Percentiles rank a stretch among this genome's conserved stretches.
Conservation (phyloP, 92 coral and sea anemone genomes). For the Palythoa grandis region DNA sequence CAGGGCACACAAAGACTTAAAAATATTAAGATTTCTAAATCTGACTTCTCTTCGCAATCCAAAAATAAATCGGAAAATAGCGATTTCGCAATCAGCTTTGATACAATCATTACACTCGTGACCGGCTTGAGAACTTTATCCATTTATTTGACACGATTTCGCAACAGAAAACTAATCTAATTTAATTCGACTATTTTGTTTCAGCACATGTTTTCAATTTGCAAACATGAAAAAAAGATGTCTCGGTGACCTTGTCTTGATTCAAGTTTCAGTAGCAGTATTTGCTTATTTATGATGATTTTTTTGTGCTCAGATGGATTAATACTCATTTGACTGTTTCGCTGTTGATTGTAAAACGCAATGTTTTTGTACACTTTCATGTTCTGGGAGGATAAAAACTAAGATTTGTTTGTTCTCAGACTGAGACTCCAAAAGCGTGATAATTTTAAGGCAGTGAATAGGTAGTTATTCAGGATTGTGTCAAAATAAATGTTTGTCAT, state of each 20-base stretch:
- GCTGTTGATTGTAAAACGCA: not conserved
- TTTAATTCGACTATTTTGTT: not conserved
- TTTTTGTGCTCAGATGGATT: not conserved
- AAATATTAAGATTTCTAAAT: not conserved
- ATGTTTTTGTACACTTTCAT: not conserved
- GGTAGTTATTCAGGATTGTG: not conserved
- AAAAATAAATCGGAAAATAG: not conserved
- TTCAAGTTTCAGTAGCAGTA: not conserved
- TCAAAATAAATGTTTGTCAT: not conserved
- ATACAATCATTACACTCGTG: not conserved
- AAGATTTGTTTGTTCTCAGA: not conserved
- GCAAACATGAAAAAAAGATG: not conserved
- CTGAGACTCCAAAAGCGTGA: not conserved
- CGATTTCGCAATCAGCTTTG: not conserved
- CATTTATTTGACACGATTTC: not conserved
- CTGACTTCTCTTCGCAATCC: not conserved
- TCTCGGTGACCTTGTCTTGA: not conserved
- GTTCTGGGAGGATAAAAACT: not conserved
- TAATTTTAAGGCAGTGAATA: not conserved
- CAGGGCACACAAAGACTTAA: not conserved
- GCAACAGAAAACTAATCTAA: not conserved
- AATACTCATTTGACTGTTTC: not conserved
- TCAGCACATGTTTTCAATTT: not conserved
- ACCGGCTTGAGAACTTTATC: not conserved
- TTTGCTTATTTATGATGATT: not conserved